Evolutionary conservation across 1,140 invertebrate species (phyloP), one percentile per base, ranked within the genome.

Genomic region (Brachionus asplanchnoidis): DNA sequence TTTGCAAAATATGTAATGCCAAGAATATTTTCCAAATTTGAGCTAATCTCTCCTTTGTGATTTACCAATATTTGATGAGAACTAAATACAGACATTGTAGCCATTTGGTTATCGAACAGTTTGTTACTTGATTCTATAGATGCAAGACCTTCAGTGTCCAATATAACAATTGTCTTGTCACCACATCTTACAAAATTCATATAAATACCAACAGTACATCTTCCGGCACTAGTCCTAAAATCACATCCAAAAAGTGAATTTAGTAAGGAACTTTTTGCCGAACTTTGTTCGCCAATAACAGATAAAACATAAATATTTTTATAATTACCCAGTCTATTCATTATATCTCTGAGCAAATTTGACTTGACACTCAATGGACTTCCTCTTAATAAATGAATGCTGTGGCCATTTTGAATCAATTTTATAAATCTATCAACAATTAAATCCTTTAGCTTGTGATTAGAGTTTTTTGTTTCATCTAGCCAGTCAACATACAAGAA

Each of bases 261-360:
- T 28, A 85, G 66, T 26, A 85, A 32, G n/a, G 66, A 84, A 20
- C 79, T 84, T n/a, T 85, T 85, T 17, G 65, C 84, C 28, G 84
- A 85, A 32, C 44, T 56, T 70, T 85, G 84, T 20, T 75, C 68
- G 11, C 83, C 83, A 53, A 84, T 84, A n/a, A 84, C 66, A 68
- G 20, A 28, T 23, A 84, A 44, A 28, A 84, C 83, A 84, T 46
- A 73, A 28, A 84, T 44, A 20, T 42, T 42, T 75, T 46, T 46
- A 75, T 17, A 42, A 0, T 46, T 20, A 17, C 9, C 17, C 1
- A 46, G n/a, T 75, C 42, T 42, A 20, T 44, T 75, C 7, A 75
- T 20, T 20, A 42, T 44, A 20, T 17, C 42, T 8, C n/a, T 26
- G 8, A 75, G 17, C n/a, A 75, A 44, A 75, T 17, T 46, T 20